Evolutionary conservation across 2,888 invertebrate genomes (phyloP), one percentile per base, ranked within the genome.

Genomic region (Drosophila phalerata): DNA sequence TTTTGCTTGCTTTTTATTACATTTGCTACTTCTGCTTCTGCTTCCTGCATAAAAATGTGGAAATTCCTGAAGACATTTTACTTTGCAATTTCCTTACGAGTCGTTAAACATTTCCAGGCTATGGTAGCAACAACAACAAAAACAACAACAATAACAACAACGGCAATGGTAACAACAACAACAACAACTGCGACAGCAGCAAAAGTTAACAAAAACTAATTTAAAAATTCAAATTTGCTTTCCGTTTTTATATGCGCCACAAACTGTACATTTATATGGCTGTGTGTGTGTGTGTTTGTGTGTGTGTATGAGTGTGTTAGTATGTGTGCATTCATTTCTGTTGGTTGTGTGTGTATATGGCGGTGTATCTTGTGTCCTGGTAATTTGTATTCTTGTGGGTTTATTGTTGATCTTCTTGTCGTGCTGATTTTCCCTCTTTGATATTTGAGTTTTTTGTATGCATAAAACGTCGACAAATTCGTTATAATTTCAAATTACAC

Each of bases 181-280:
- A 3, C 22, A 51, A 60, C 72, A 62, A 52, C 40, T 60, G 42
- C 22, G 42, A 61, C 83, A 83, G 74, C 79, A 77, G 82, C 77
- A 83, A 81, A 90, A 92, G 90, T 91, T 91, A 90, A 89, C 91
- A 73, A 92, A 92, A 92, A 92, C 92, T 92, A 92, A 92, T 92
- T 92, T 92, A 91, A 92, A 92, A 92, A 92, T 92, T 92, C 91
- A 92, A 92, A 92, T 92, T 91, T 91, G 75, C 85, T 88, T 90
- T 87, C 83, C 79, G 79, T 77, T 77, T 85, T 81, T 81, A 85
- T 85, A 85, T 88, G 85, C 88, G 71, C 70, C 81, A 80, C 84
- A 84, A 84, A 85, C 84, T 88, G 85, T 87, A 79, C 80, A 80
- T 85, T 89, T 87, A 88, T 85, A 81, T 79, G 85, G 78, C 67